Evolutionary conservation across 2,113 vertebrate species (phyloP).

Genomic region (Lycocorax pyrrhopterus): DNA sequence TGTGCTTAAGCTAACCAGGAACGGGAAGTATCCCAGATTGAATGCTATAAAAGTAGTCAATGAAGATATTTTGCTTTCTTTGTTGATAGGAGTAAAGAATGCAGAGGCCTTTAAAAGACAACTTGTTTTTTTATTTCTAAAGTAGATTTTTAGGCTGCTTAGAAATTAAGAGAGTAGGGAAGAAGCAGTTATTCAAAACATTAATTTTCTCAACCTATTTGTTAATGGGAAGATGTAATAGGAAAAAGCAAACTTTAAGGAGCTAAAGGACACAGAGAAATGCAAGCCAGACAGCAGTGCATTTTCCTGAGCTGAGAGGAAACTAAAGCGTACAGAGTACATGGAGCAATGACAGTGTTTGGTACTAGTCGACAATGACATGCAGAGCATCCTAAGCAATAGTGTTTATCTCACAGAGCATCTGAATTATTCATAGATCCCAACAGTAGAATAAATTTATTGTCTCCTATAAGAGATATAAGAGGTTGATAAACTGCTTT

Average conservation of each 20-base stretch:
- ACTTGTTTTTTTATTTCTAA: neutral
- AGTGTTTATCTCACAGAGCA: constrained; percentile 65
- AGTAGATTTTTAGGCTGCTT: neutral
- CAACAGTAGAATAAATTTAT: constrained; percentile 77
- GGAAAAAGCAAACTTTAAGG: neutral
- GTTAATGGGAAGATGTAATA: neutral
- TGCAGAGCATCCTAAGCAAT: constrained; percentile 60
- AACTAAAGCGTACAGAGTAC: neutral
- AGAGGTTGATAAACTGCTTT: constrained; percentile 79
- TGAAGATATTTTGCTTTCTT: neutral
- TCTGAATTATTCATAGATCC: constrained; percentile 81
- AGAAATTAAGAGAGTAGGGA: neutral
- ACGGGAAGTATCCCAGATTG: neutral
- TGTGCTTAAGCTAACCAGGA: neutral
- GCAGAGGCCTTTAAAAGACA: neutral
- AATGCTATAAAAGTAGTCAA: neutral
- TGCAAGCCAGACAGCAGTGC: neutral
- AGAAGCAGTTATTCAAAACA: neutral
- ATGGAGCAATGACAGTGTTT: constrained; percentile 19
- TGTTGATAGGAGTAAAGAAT: neutral
- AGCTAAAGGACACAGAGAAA: neutral
- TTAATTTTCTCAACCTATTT: neutral
- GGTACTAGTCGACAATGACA: constrained; percentile 43
- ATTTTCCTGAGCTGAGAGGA: neutral
- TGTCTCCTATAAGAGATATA: constrained; percentile 74